A percentile compares a stretch with the other conserved stretches of the same genome.
Conservation (phyloP, 2,888 invertebrate species). For the Eurytoma adleriae region DNA sequence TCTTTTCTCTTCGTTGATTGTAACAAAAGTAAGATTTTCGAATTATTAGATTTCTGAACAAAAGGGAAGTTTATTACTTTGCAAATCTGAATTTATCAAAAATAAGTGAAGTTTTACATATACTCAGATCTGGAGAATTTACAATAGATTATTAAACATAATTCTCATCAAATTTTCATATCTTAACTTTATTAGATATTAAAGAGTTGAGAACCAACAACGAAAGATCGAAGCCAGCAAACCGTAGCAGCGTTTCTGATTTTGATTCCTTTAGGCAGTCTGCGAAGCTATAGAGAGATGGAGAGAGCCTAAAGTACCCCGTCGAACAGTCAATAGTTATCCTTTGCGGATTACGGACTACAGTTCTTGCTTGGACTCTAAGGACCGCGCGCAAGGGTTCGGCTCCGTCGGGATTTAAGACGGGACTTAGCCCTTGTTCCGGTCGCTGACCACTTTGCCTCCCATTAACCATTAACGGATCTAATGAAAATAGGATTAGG, state of each 20-base stretch:
- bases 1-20: too few relatives aligned
- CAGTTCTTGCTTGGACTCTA: conserved; percentile 66
- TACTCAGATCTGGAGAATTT: too few relatives aligned
- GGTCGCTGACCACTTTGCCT: conserved; percentile 76
- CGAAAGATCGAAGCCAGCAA: conserved; percentile 1
- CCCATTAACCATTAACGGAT: conserved; percentile 76
- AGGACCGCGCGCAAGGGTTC: conserved; percentile 66
- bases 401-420: conserved; percentile 74
- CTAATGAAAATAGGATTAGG: conserved; percentile 75
- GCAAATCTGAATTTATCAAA: too few relatives aligned
- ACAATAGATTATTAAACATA: too few relatives aligned
- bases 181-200: too few relatives aligned
- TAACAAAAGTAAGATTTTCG: too few relatives aligned
- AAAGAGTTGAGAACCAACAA: not conserved
- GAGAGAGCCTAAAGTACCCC: not conserved
- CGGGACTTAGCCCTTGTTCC: conserved; percentile 76
- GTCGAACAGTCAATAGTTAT: conserved; percentile 70
- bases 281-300: conserved; percentile 9
- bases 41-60: too few relatives aligned
- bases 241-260: conserved; percentile 18
- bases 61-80: too few relatives aligned
- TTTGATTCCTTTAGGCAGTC: not conserved
- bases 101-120: too few relatives aligned
- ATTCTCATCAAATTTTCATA: too few relatives aligned
- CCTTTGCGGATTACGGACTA: conserved; percentile 69